phyloP scores from a whole-genome alignment of 2,797 vertebrate species.

The Lateolabrax maculatus region DNA sequence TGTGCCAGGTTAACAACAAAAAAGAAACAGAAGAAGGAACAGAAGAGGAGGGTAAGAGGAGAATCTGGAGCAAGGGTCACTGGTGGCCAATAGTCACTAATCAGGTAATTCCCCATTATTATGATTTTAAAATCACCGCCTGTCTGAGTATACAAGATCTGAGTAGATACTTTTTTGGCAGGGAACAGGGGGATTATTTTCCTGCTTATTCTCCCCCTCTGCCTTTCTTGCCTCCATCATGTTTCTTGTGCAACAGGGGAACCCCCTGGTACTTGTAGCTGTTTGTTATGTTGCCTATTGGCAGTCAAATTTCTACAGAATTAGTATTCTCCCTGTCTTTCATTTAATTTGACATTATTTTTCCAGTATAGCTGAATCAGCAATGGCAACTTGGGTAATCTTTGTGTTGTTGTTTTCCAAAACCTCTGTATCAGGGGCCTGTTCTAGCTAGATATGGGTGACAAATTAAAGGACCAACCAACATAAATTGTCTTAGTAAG shows the following conservation, averaged over 20 bases:
- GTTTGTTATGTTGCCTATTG: slow-evolving; percentile 7
- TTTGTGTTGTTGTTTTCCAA: slow-evolving; percentile 18
- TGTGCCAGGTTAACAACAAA: slow-evolving; percentile 58
- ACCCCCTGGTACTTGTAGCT: background rate
- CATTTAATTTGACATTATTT: background rate
- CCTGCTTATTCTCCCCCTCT: background rate
- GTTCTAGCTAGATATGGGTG: background rate
- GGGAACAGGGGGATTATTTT: background rate
- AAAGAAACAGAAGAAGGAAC: slow-evolving; percentile 11
- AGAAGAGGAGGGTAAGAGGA: slow-evolving; percentile 34
- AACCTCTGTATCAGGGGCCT: background rate
- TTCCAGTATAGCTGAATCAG: slow-evolving; percentile 6
- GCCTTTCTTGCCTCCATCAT: background rate
- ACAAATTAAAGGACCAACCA: background rate
- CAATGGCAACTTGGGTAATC: background rate
- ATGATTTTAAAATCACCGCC: background rate
- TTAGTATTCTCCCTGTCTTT: background rate
- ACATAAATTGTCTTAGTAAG: background rate
- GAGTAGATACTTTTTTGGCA: background rate
- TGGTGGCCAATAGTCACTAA: slow-evolving; percentile 22
- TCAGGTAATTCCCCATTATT: background rate
- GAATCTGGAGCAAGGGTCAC: slow-evolving; percentile 66
- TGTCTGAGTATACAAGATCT: background rate
- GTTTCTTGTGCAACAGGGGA: background rate
- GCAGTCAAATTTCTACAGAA: background rate